Evolutionary conservation across 2,113 vertebrate genomes (phyloP).

Genomic region (Paradoxurus hermaphroditus): DNA sequence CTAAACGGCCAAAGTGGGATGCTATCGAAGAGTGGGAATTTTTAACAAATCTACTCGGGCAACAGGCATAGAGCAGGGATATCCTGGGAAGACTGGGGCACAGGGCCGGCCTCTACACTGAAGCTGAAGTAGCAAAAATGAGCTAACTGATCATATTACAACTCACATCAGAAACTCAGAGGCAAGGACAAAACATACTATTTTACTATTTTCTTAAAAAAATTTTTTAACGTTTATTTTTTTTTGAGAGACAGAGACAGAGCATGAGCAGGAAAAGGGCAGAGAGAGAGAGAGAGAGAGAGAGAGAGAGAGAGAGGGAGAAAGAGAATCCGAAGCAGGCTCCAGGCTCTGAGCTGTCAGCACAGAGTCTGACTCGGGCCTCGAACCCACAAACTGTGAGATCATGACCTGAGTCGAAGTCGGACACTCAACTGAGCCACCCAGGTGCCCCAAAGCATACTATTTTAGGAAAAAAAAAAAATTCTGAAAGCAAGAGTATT

Average conservation of each 20-base stretch:
- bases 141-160: neutral
- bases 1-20: neutral
- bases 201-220: neutral
- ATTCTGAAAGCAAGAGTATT: neutral
- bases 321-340: too few species aligned
- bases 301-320: too few species aligned
- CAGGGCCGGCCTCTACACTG: neutral
- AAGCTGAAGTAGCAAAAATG: neutral
- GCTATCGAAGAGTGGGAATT: neutral
- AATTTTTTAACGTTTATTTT: too few species aligned
- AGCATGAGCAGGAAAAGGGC: too few species aligned
- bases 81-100: neutral
- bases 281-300: too few species aligned
- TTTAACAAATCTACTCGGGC: neutral
- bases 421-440: too few species aligned
- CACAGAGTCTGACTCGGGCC: too few species aligned
- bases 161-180: neutral
- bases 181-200: neutral
- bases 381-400: too few species aligned
- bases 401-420: too few species aligned
- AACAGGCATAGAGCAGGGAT: neutral
- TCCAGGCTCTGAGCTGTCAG: too few species aligned
- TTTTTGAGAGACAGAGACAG: too few species aligned
- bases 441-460: neutral
- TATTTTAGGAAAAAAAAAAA: neutral